Base-by-base conservation (phyloP, 2,888 invertebrate species). In the Cremastinae sp. region DNA sequence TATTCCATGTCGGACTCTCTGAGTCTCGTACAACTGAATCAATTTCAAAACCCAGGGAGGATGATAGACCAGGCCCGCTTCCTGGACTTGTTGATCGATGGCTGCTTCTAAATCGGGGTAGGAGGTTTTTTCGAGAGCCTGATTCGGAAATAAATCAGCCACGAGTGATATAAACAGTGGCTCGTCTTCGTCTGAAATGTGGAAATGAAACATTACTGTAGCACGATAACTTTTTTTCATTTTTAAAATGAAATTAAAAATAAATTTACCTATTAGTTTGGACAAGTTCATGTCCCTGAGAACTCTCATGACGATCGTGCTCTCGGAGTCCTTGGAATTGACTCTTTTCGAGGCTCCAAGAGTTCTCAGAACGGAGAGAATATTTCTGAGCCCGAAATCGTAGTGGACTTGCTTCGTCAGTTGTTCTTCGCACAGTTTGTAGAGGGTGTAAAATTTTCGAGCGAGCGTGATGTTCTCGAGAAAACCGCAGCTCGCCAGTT, bases 231-330 rank as follows among this genome's bases (percentile, higher is more conserved):
- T 43, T 41, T 58, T 16, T 18, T 34, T 14, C 1, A 53, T 2
- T 20, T 0, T 4, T 16, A 53, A 28, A 22, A 0, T 28, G 28
- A 22, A 53, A 2, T n/a, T n/a, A n/a, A n/a, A n/a, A n/a, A n/a
- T n/a, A n/a, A n/a, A n/a, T 73, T 75, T 82, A 90, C 92, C 92
- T 81, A 98, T 98, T 61, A 98, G 91, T 90, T 98, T 98, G 2
- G 98, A 98, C 14, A 98, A 92, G 91, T 98, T 98, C 98, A 98
- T 98, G 88, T 98, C 98, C 81, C 98, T 92, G n/a, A 98, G 91
- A 9, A 98, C 98, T 84, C 98, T 92, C 98, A 98, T 98, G 10
- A 98, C 98, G 81, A 97, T 98, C 10, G 97, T 97, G 85, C 97
- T 96, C 90, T 98, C 98, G 47, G 95, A 94, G 90, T 98, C 98